Base-by-base conservation (phyloP, 2,888 invertebrate species). In the Campoletis raptor region DNA sequence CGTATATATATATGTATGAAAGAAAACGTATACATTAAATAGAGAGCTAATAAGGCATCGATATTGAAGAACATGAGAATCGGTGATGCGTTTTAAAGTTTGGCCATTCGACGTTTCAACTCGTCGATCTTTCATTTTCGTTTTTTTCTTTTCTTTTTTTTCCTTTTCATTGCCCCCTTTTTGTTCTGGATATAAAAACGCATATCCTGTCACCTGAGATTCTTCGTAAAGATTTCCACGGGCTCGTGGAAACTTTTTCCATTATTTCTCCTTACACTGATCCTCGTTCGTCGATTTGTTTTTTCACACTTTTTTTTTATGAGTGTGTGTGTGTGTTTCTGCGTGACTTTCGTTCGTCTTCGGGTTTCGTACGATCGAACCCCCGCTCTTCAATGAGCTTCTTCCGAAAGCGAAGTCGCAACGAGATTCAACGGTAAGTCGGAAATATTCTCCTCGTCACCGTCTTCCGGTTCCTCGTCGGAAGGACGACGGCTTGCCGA, bases 361-460 rank as follows among this genome's bases (percentile, higher is more conserved):
- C 54, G 45, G 15, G 61, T 83, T 72, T 18, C n/a, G 18, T 21
- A 54, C 18, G 36, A 48, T 48, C 48, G 48, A 48, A 48, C 48
- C 5, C 18, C n/a, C n/a, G 48, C 10, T 69, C 42, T 30, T 93
- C 95, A 95, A 92, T 96, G 96, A 88, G 96, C 96, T 77, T 95
- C 95, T 89, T 96, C 96, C 86, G 96, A 95, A 90, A 96, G 95
- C 93, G 97, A 96, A 79, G 96, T 96, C 69, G 97, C 96, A 76
- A 97, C 97, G 88, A 97, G 95, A 94, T 97, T 97, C 85, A 97
- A 94, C 18, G 97, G 97, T 89, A 96, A 95, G 89, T 97, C 97
- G 90, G 95, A 94, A 88, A 95, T 95, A 90, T 95, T 95, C 79
- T 95, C 95, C 86, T 95, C 95, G 83, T 95, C 94, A 24, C 92